A percentile compares a stretch with the other conserved stretches of the same genome.
Evolutionary conservation across 2,888 invertebrate genomes (phyloP).

Genomic region (Branchinecta sandiegonensis): DNA sequence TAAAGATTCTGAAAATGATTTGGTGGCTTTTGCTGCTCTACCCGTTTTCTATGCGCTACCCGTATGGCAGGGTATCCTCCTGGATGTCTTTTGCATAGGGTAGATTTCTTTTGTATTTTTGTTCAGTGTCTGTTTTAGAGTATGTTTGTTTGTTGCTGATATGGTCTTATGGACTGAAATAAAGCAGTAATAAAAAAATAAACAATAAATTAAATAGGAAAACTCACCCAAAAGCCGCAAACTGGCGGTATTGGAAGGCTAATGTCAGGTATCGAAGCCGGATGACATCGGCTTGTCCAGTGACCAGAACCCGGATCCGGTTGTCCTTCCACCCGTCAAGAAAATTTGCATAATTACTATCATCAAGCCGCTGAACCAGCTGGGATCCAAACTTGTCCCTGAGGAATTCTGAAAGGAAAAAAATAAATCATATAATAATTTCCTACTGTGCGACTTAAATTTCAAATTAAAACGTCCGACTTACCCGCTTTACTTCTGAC

Average conservation of each 20-base stretch:
- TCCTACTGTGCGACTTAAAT: not conserved
- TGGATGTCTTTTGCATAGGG: too few relatives aligned
- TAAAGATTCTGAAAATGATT: too few relatives aligned
- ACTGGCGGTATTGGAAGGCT: slow-evolving; percentile 68
- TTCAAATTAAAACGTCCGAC: slow-evolving; percentile 9
- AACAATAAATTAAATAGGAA: too few relatives aligned
- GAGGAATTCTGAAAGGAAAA: slow-evolving; percentile 53
- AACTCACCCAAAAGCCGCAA: slow-evolving; percentile 70
- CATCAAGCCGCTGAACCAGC: slow-evolving; percentile 52
- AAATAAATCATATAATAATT: slow-evolving; percentile 20
- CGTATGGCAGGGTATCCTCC: too few relatives aligned
- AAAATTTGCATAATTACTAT: slow-evolving; percentile 57
- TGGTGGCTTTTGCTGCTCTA: too few relatives aligned
- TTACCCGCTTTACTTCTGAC: too few relatives aligned
- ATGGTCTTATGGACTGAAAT: too few relatives aligned
- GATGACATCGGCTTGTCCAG: slow-evolving; percentile 49
- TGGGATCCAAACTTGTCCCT: slow-evolving; percentile 71
- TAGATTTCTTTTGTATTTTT: too few relatives aligned
- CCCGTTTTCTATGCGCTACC: too few relatives aligned
- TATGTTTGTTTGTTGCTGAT: too few relatives aligned
- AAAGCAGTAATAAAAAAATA: too few relatives aligned
- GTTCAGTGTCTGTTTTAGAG: too few relatives aligned
- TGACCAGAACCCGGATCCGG: slow-evolving; percentile 71
- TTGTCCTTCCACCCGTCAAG: slow-evolving; percentile 83
- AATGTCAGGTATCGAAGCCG: slow-evolving; percentile 72